Percentiles rank a stretch among this genome's conserved stretches.
Evolutionary conservation across 2,797 vertebrate species (phyloP).

Genomic region (Ptychadena robeensis): DNA sequence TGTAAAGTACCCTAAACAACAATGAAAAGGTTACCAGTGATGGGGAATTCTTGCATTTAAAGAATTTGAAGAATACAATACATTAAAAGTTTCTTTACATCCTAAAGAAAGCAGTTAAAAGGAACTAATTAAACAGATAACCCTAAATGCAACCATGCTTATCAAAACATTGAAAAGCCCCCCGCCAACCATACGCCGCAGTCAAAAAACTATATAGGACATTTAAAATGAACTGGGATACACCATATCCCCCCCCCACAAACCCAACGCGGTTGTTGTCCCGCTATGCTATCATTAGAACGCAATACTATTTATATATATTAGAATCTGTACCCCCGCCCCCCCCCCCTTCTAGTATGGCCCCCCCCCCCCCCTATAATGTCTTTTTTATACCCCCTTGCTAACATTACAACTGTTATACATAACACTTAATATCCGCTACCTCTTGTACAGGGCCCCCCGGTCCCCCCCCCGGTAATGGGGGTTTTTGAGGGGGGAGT

Average conservation of each 20-base stretch:
- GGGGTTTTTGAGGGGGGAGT: no score
- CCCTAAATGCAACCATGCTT: conserved; percentile 7
- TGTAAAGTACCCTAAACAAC: conserved; percentile 4
- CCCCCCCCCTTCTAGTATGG: no score
- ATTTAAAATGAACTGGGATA: not conserved
- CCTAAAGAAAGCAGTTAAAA: not conserved
- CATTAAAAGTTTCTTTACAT: not conserved
- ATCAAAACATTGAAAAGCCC: not conserved
- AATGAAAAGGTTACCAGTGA: conserved; percentile 13
- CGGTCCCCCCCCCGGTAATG: no score
- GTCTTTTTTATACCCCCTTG: no score
- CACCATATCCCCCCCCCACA: no score
- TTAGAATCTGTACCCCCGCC: no score
- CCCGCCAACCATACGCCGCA: no score
- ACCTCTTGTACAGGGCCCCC: no score
- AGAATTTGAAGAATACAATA: not conserved
- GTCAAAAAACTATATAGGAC: not conserved
- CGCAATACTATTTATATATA: no score
- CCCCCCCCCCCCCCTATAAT: no score
- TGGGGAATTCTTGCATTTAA: not conserved
- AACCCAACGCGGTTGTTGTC: not conserved
- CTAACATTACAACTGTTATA: no score
- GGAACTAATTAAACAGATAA: not conserved
- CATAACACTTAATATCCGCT: no score
- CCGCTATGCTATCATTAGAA: not conserved